Conservation (phyloP, 1,140 invertebrate genomes). For the Battus philenor region DNA sequence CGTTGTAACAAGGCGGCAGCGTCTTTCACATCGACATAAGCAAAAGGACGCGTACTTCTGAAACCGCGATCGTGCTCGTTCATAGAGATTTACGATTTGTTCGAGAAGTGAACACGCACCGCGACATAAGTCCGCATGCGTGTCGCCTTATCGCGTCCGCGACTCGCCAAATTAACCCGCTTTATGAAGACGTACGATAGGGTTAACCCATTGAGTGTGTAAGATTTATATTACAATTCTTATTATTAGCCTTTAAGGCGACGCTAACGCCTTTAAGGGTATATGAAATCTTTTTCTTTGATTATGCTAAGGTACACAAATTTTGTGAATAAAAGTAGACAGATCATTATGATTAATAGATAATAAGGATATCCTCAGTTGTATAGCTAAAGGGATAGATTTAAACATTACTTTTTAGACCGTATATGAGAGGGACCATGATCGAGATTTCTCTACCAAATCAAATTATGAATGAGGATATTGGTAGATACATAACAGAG, state of each 20-base stretch:
- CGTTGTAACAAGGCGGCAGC: constrained; percentile 20
- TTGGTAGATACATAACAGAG: too few species aligned
- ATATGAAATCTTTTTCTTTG: too few species aligned
- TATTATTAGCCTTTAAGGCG: constrained; percentile 1
- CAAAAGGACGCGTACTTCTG: constrained; percentile 25
- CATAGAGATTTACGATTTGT: constrained; percentile 47
- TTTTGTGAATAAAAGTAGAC: too few species aligned
- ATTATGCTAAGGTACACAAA: too few species aligned
- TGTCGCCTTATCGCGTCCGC: constrained; percentile 49
- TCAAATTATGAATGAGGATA: too few species aligned
- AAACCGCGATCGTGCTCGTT: constrained; percentile 27
- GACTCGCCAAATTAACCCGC: constrained; percentile 54
- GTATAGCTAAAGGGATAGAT: too few species aligned
- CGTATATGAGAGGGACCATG: too few species aligned
- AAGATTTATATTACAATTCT: constrained; percentile 26
- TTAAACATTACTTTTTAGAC: too few species aligned
- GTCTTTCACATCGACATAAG: constrained; percentile 19
- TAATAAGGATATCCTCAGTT: too few species aligned
- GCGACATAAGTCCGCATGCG: constrained; percentile 43
- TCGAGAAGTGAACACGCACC: constrained; percentile 39
- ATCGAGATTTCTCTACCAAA: too few species aligned
- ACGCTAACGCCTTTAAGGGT: constrained; percentile 2
- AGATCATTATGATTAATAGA: too few species aligned
- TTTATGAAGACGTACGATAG: constrained; percentile 57
- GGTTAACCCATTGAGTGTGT: constrained; percentile 28